A percentile compares a stretch with the other conserved stretches of the same genome.
Conservation (phyloP, 1,140 invertebrate genomes). For the Belonocnema kinseyi region DNA sequence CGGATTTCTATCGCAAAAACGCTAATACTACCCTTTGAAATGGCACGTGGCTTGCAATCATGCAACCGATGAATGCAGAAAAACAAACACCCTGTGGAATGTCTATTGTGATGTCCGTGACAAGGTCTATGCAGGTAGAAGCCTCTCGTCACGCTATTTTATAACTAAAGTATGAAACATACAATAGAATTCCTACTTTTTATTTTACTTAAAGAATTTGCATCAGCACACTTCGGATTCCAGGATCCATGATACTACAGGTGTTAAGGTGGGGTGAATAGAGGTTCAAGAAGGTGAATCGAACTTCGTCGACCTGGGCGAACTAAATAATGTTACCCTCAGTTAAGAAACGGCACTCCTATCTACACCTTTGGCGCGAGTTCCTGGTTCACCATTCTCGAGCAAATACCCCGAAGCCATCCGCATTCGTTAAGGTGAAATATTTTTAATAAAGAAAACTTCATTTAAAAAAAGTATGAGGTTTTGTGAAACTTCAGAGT, state of each 20-base stretch:
- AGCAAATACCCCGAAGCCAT: not conserved
- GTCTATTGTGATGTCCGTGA: not conserved
- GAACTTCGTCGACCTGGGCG: not conserved
- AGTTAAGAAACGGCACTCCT: constrained; percentile 49
- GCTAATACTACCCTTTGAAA: not conserved
- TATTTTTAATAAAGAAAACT: too few species aligned
- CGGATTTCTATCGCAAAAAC: not conserved
- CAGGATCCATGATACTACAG: not conserved
- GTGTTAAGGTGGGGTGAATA: not conserved
- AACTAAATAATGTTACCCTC: constrained; percentile 53
- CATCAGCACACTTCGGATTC: not conserved
- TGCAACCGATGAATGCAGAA: constrained; percentile 20
- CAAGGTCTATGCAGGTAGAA: not conserved
- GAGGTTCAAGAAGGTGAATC: constrained; percentile 3
- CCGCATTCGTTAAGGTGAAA: not conserved
- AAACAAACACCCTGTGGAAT: constrained; percentile 4
- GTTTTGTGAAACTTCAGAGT: not conserved
- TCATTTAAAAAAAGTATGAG: too few species aligned
- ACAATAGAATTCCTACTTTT: constrained; percentile 23
- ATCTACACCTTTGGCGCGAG: constrained; percentile 64
- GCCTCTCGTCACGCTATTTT: constrained; percentile 13
- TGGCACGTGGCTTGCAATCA: not conserved
- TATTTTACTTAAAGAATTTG: not conserved
- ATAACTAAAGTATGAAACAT: not conserved
- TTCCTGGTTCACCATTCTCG: constrained; percentile 51